Evolutionary conservation across 2,888 invertebrate genomes (phyloP).

Genomic region (Ennomos fuscantarius): DNA sequence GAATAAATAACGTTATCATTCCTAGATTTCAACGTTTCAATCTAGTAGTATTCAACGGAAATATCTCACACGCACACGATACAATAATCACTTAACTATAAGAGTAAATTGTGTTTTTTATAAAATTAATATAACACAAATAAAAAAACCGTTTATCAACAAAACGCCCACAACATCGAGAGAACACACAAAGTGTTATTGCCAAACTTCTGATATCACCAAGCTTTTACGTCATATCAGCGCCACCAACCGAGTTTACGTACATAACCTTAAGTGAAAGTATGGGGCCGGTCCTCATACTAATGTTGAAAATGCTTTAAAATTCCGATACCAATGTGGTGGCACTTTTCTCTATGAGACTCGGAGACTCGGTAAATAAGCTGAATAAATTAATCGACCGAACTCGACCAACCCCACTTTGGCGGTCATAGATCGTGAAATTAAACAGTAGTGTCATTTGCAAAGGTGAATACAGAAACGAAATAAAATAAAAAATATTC

Average conservation of each 20-base stretch:
- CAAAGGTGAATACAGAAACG: background rate
- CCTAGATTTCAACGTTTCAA: too few species aligned
- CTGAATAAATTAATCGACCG: conserved; percentile 78
- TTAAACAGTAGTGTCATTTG: conserved; percentile 28
- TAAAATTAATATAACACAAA: too few species aligned
- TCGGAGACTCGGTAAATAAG: conserved; percentile 72
- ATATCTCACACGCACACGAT: too few species aligned
- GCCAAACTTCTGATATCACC: conserved; percentile 36
- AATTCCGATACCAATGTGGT: conserved; percentile 73
- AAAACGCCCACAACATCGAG: too few species aligned
- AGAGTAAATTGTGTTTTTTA: too few species aligned
- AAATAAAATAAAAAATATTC: too few species aligned
- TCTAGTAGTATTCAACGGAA: too few species aligned
- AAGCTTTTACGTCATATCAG: conserved; percentile 76
- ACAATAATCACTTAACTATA: too few species aligned
- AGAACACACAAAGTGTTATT: conserved; percentile 17
- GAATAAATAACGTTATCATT: too few species aligned
- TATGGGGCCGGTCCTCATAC: conserved; percentile 75
- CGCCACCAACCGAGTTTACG: conserved; percentile 75
- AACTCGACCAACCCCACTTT: conserved; percentile 70
- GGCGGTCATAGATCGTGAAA: conserved; percentile 60
- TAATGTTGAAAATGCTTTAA: conserved; percentile 80
- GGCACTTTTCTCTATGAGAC: conserved; percentile 78
- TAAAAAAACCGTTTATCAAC: too few species aligned
- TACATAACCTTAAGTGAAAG: conserved; percentile 84